Evolutionary conservation across 2,888 invertebrate genomes (phyloP), one percentile per base, ranked within the genome.

Genomic region (Tachina fera): DNA sequence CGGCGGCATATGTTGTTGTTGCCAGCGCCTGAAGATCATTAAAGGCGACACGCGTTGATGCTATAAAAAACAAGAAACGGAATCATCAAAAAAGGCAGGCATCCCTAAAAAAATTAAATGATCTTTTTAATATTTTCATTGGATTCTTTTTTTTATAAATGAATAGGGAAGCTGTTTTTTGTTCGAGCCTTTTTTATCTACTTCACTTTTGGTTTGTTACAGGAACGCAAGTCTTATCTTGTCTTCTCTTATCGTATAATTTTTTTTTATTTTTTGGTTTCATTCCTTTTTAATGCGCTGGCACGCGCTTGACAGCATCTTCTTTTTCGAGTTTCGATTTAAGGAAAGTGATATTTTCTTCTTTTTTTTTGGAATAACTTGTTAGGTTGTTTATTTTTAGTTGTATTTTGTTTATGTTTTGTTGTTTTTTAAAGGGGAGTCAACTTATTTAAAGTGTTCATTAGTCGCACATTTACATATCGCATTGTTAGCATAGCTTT

Each of bases 391-490:
- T 77, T 84, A 84, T 84, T 84, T 84, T 80, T 80, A 60, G 70
- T 16, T 39, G 1, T 8, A 19, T 63, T 56, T 14, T 58, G 31
- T 53, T 45, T 61, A 45, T 71, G 43, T 67, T 58, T 45, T 39
- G 41, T 19, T 53, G 8, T 19, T 58, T 77, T 51, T 71, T 71
- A 16, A 51, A 60, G 86, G 82, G 86, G 86, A 85, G 87, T 84
- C 67, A 51, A 71, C 67, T 67, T 86, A 74, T 81, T 87, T 88
- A 88, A 91, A 90, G 91, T 90, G 90, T 90, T 91, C 91, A 91
- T 91, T 91, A 91, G 90, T 90, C 90, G 90, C 91, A 91, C 91
- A 91, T 91, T 91, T 91, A 91, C 91, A 90, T 91, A 90, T 90
- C 89, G 87, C 90, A 90, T 91, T 90, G 91, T 89, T 89, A 80